Percentiles rank a stretch among this genome's conserved stretches.
Evolutionary conservation across 2,797 vertebrate genomes (phyloP).

Genomic region (Lagorchestes hirsutus): DNA sequence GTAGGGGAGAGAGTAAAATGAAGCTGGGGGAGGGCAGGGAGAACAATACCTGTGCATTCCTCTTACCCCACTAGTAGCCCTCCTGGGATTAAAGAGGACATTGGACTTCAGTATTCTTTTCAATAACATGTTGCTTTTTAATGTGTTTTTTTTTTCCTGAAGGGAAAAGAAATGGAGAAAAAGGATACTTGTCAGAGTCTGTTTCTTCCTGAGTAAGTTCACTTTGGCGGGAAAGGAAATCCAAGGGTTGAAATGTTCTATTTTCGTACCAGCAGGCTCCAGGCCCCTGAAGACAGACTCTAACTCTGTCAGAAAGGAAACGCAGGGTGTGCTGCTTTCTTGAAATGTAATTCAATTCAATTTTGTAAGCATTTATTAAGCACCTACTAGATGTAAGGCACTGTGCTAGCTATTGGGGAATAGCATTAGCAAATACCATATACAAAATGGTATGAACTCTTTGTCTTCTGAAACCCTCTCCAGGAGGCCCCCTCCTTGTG

Average conservation of each 20-base stretch:
- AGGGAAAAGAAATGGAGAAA: constrained; percentile 28
- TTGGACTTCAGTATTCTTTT: constrained; percentile 12
- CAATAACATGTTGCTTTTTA: constrained; percentile 15
- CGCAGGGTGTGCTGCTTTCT: constrained; percentile 14
- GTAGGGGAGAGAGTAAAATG: not conserved
- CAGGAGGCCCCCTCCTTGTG: not conserved
- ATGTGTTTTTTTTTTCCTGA: constrained; percentile 32
- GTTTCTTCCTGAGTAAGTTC: constrained; percentile 77
- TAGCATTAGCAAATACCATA: not conserved
- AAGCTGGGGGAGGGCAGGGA: not conserved
- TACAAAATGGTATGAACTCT: not conserved
- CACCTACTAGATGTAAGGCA: not conserved
- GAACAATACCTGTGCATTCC: not conserved
- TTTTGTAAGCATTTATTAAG: not conserved
- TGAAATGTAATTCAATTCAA: not conserved
- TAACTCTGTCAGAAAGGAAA: constrained; percentile 70
- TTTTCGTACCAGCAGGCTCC: constrained; percentile 73
- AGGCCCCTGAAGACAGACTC: constrained; percentile 58
- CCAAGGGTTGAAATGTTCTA: constrained; percentile 71
- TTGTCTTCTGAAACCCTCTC: constrained; percentile 23
- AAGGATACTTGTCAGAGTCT: constrained; percentile 67
- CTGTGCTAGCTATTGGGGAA: not conserved
- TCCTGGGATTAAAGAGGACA: constrained; percentile 23
- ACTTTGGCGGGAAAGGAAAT: constrained; percentile 78
- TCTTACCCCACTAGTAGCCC: not conserved